Conservation (phyloP, 2,888 invertebrate species). For the Glaucopsyche alexis region DNA sequence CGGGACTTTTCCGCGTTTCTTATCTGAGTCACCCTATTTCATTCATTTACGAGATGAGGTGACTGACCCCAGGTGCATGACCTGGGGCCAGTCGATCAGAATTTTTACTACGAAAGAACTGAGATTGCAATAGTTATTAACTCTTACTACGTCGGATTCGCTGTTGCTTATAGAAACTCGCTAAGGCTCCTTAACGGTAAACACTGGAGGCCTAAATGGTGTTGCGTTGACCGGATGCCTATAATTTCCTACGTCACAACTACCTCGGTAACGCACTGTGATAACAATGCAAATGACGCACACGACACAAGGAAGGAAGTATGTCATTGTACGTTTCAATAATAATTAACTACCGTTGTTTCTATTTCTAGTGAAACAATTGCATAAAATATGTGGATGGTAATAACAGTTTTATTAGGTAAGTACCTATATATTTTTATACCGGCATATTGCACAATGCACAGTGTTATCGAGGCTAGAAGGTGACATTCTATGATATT, state of each 20-base stretch:
- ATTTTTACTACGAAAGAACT: too few species aligned
- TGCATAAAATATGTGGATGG: neutral
- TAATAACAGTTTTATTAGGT: neutral
- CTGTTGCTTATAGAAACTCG: neutral
- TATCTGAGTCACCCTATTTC: neutral
- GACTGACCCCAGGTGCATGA: neutral
- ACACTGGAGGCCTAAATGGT: neutral
- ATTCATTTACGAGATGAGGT: neutral
- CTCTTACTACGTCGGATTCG: too few species aligned
- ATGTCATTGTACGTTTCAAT: slow-evolving; percentile 23
- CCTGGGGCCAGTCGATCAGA: neutral
- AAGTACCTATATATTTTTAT: neutral
- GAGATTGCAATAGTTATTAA: too few species aligned
- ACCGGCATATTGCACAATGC: neutral
- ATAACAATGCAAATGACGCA: slow-evolving; percentile 27
- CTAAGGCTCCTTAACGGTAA: neutral
- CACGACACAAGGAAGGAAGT: slow-evolving; percentile 9
- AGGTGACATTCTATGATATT: neutral
- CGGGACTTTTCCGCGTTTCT: neutral
- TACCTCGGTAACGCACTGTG: neutral
- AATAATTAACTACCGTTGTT: slow-evolving; percentile 20
- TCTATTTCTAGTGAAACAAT: slow-evolving; percentile 20
- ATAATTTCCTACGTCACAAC: slow-evolving; percentile 4
- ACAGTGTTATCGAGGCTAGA: neutral
- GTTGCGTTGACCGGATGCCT: slow-evolving; percentile 9